Evolutionary conservation across 2,888 invertebrate species (phyloP).

Genomic region (Microctonus brassicae): DNA sequence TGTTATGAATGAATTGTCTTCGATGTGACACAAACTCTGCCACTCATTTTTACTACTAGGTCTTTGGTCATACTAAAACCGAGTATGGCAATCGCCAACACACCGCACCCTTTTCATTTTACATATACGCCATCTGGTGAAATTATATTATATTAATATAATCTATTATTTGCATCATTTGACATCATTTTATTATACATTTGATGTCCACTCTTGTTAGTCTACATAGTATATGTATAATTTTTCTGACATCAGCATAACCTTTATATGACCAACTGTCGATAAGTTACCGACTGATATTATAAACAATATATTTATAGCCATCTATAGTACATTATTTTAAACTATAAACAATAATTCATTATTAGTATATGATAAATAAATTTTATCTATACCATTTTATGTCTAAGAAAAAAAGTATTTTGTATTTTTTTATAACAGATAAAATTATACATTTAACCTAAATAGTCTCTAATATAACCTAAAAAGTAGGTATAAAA

Average conservation of each 20-base stretch:
- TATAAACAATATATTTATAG: neutral
- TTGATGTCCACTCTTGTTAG: neutral
- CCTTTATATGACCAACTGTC: neutral
- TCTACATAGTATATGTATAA: neutral
- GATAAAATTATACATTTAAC: too few relatives aligned
- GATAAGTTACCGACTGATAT: neutral
- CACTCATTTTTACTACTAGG: slow-evolving; percentile 60
- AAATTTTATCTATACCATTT: too few relatives aligned
- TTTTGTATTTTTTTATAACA: too few relatives aligned
- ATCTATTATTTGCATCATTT: neutral
- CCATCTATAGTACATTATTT: too few relatives aligned
- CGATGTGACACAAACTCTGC: slow-evolving; percentile 61
- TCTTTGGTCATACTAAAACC: slow-evolving; percentile 62
- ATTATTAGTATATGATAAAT: too few relatives aligned
- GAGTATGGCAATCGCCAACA: slow-evolving; percentile 56
- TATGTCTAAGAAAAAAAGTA: too few relatives aligned
- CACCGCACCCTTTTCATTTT: slow-evolving; percentile 55
- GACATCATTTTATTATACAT: neutral
- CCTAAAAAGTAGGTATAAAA: too few relatives aligned
- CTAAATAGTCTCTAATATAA: too few relatives aligned
- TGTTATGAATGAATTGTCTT: slow-evolving; percentile 58
- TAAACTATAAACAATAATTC: too few relatives aligned
- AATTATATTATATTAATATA: neutral
- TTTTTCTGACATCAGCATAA: too few relatives aligned
- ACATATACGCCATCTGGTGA: slow-evolving; percentile 40